A percentile compares a stretch with the other conserved stretches of the same genome.
These are phyloP conservation scores for Xiphophorus hellerii DNA, from an alignment of 2,113 vertebrate genomes.

Conservation along the genomic window DNA sequence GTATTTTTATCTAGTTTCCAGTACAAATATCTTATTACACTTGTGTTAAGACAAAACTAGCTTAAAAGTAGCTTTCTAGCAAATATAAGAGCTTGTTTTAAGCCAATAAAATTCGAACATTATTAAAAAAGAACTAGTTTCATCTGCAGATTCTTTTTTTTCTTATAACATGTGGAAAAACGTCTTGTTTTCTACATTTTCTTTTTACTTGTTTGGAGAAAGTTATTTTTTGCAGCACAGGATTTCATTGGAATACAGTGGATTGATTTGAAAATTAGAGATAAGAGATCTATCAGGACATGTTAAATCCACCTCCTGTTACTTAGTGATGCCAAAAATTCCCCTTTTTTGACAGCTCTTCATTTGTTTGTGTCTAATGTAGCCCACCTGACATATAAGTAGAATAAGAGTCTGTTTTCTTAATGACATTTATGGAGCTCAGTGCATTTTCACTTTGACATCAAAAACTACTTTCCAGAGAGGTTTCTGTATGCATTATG, in stretches of 20 bases:
- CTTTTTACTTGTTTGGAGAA: too few species aligned
- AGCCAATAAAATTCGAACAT: too few species aligned
- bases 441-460: conserved; percentile 9
- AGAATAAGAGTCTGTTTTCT: not conserved
- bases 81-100: too few species aligned
- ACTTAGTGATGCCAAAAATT: conserved; percentile 24
- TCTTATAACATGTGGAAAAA: too few species aligned
- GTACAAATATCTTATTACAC: too few species aligned
- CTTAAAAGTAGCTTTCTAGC: too few species aligned
- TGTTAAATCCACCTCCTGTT: conserved; percentile 25
- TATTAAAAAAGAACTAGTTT: too few species aligned
- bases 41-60: too few species aligned
- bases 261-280: not conserved
- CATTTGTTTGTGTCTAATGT: not conserved
- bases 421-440: not conserved
- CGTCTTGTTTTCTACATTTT: too few species aligned
- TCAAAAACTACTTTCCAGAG: not conserved
- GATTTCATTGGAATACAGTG: not conserved
- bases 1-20: too few species aligned
- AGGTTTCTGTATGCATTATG: not conserved
- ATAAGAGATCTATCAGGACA: conserved; percentile 34
- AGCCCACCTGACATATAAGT: conserved; percentile 14
- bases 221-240: not conserved
- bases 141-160: too few species aligned
- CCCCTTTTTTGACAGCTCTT: not conserved